These are phyloP conservation scores for Dryobates pubescens DNA, from an alignment of 2,797 vertebrate genomes.

Conservation along the genomic window DNA sequence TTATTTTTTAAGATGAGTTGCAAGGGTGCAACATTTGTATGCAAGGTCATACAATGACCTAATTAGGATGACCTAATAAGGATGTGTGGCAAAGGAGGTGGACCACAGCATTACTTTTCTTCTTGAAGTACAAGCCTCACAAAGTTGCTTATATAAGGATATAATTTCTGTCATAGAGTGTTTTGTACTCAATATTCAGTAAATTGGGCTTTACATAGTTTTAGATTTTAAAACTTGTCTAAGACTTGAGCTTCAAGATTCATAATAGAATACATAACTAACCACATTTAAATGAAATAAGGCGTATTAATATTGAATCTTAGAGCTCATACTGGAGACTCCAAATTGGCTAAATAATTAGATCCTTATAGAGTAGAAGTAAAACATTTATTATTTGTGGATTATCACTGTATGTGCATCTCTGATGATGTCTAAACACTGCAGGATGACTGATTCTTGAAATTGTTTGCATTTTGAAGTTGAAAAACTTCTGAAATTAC, in stretches of 20 bases:
- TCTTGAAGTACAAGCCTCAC: fast-evolving
- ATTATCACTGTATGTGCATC: neutral
- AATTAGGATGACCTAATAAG: neutral
- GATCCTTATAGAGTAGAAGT: neutral
- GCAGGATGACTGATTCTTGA: fast-evolving
- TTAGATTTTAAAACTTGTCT: neutral
- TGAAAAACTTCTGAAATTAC: neutral
- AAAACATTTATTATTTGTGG: neutral
- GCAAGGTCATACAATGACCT: fast-evolving
- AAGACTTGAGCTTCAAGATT: neutral
- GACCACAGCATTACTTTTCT: neutral
- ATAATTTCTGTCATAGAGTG: fast-evolving
- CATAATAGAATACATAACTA: neutral
- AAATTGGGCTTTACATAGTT: neutral
- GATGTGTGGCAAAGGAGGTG: fast-evolving
- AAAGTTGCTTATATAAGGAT: neutral
- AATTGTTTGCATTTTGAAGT: neutral
- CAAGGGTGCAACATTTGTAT: neutral
- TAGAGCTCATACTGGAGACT: neutral
- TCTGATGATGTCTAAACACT: neutral
- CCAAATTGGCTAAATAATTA: neutral
- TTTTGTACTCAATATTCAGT: neutral
- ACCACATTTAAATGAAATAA: neutral
- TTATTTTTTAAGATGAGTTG: neutral
- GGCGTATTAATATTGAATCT: neutral